phyloP scores from a whole-genome alignment of 2,797 vertebrate genomes.

The Streptopelia turtur region DNA sequence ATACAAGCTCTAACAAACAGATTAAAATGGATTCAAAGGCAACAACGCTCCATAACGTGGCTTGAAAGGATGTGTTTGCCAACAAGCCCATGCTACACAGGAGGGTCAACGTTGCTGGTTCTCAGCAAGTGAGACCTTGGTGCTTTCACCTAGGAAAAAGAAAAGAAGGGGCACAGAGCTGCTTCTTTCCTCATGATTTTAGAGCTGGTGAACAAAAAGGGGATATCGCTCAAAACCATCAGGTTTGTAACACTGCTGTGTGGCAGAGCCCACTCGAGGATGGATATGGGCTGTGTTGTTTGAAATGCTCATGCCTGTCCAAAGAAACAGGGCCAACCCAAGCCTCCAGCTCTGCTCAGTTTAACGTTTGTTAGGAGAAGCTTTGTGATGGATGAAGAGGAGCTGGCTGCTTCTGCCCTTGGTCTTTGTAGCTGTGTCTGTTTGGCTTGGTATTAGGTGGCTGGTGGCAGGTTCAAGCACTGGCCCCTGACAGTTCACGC shows the following conservation, averaged over 20 bases:
- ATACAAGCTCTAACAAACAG: background rate
- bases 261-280: background rate
- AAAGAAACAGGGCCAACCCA: background rate
- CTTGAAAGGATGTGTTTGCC: background rate
- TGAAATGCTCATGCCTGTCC: background rate
- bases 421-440: background rate
- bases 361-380: background rate
- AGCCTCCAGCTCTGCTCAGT: background rate
- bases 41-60: background rate
- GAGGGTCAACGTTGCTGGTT: rapidly evolving
- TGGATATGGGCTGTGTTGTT: background rate
- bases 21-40: conserved; percentile 17
- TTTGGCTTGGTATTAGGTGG: background rate
- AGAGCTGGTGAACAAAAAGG: background rate
- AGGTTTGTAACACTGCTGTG: background rate
- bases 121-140: background rate
- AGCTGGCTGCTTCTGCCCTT: background rate
- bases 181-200: background rate
- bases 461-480: background rate
- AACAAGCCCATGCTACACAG: rapidly evolving
- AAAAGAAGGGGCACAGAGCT: background rate
- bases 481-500: rapidly evolving
- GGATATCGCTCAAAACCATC: background rate
- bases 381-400: background rate
- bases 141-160: background rate